A percentile compares a stretch with the other conserved stretches of the same genome.
These are phyloP conservation scores for Brenthis hecate DNA, from an alignment of 2,888 invertebrate genomes.

Conservation along the genomic window DNA sequence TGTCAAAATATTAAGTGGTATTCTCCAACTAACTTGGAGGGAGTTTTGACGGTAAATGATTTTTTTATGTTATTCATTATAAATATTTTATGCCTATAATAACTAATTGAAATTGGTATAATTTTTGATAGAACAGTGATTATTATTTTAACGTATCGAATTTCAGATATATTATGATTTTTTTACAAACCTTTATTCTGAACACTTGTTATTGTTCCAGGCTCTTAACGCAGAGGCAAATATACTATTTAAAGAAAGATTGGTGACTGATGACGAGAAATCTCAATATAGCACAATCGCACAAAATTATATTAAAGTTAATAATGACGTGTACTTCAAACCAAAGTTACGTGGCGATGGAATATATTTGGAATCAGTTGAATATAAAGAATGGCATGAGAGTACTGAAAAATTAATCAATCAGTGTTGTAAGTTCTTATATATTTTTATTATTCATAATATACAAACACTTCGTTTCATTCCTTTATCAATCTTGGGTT, in stretches of 20 bases:
- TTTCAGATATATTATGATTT: no score
- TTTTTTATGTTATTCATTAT: not conserved
- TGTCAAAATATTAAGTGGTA: slow-evolving; percentile 86
- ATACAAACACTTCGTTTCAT: not conserved
- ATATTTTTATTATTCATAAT: no score
- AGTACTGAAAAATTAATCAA: slow-evolving; percentile 84
- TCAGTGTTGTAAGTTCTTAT: slow-evolving; percentile 83
- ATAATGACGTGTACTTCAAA: slow-evolving; percentile 51
- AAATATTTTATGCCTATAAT: not conserved
- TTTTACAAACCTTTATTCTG: no score
- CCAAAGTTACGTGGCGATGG: slow-evolving; percentile 61
- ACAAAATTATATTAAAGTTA: slow-evolving; percentile 65
- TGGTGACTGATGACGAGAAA: slow-evolving; percentile 85
- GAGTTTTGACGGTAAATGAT: slow-evolving; percentile 51
- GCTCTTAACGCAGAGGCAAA: slow-evolving; percentile 89
- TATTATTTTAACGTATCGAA: no score
- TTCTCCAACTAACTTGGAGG: slow-evolving; percentile 54
- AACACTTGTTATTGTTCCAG: slow-evolving; percentile 59
- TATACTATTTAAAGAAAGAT: slow-evolving; percentile 88
- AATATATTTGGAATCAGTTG: slow-evolving; percentile 66
- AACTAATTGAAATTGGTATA: not conserved
- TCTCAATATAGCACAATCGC: slow-evolving; percentile 85
- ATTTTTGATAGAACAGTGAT: no score
- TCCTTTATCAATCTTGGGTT: not conserved
- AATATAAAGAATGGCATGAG: slow-evolving; percentile 84